These are phyloP conservation scores for Lithophane socia DNA, from an alignment of 2,888 invertebrate genomes.

Conservation along the genomic window DNA sequence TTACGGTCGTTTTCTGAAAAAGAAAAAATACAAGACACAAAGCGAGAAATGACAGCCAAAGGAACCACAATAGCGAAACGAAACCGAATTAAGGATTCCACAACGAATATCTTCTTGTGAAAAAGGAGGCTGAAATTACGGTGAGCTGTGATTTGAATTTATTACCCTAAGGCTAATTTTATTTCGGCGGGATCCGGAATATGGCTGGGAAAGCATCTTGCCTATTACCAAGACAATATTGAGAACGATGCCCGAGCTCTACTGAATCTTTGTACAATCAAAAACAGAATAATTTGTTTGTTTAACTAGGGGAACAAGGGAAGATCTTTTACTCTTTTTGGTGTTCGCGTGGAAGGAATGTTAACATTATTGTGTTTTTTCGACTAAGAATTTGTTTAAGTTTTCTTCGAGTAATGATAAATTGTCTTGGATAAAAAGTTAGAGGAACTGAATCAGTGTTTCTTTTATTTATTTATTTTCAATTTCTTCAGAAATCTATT, in stretches of 20 bases:
- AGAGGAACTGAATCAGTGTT: not conserved
- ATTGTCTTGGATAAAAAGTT: constrained; percentile 11
- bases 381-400: constrained; percentile 42
- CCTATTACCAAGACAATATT: constrained; percentile 82
- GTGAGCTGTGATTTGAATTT: constrained; percentile 89
- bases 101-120: constrained; percentile 85
- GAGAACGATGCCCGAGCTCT: constrained; percentile 76
- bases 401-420: constrained; percentile 26
- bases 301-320: constrained; percentile 66
- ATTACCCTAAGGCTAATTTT: constrained; percentile 88
- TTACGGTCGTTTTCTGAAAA: constrained; percentile 37
- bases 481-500: not conserved
- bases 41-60: constrained; percentile 80
- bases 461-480: not conserved
- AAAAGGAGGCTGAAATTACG: constrained; percentile 87
- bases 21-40: constrained; percentile 72
- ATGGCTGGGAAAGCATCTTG: constrained; percentile 75
- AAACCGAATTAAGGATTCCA: constrained; percentile 88
- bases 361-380: constrained; percentile 50
- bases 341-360: constrained; percentile 58
- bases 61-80: constrained; percentile 84
- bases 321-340: constrained; percentile 60
- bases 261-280: constrained; percentile 80
- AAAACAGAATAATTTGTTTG: constrained; percentile 73
- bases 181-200: constrained; percentile 81